Conservation (phyloP, 2,888 invertebrate genomes). For the Ariolimax columbianus region DNA sequence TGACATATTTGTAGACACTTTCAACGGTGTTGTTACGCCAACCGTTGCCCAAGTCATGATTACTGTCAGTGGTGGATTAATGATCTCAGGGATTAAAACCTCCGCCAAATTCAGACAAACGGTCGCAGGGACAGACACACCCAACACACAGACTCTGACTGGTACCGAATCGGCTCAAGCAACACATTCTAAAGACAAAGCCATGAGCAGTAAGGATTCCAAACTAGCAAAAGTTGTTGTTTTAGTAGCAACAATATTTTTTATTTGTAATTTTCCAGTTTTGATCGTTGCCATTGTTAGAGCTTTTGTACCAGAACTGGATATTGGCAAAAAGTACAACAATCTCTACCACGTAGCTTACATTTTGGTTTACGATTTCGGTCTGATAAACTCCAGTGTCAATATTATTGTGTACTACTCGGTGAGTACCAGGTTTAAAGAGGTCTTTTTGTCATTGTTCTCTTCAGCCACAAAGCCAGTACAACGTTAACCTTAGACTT, state of each 20-base stretch:
- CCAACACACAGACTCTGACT: background rate
- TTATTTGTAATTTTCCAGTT: slow-evolving; percentile 18
- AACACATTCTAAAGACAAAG: background rate
- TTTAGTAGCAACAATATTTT: slow-evolving; percentile 10
- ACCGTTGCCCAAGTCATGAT: slow-evolving; percentile 31
- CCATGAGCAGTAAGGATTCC: slow-evolving; percentile 9
- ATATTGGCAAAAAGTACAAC: slow-evolving; percentile 3
- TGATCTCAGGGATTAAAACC: slow-evolving; percentile 20
- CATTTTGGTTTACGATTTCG: slow-evolving; percentile 25
- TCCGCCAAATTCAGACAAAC: slow-evolving; percentile 21
- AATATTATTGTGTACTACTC: slow-evolving; percentile 19
- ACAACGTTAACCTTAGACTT: background rate
- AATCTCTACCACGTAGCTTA: slow-evolving; percentile 23
- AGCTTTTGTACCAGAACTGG: background rate
- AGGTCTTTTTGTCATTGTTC: slow-evolving; percentile 7
- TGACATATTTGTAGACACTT: slow-evolving; percentile 30
- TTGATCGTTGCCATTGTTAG: slow-evolving; percentile 8
- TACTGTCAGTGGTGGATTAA: slow-evolving; percentile 12
- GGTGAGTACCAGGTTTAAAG: slow-evolving; percentile 22
- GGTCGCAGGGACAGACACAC: background rate
- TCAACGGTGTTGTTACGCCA: slow-evolving; percentile 29
- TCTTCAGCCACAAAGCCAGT: background rate
- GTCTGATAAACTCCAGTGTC: slow-evolving; percentile 17
- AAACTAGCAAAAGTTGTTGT: slow-evolving; percentile 28
- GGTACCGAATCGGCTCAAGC: too few relatives aligned